phyloP scores from a whole-genome alignment of 2,113 vertebrate genomes.

The Centropristis striata region DNA sequence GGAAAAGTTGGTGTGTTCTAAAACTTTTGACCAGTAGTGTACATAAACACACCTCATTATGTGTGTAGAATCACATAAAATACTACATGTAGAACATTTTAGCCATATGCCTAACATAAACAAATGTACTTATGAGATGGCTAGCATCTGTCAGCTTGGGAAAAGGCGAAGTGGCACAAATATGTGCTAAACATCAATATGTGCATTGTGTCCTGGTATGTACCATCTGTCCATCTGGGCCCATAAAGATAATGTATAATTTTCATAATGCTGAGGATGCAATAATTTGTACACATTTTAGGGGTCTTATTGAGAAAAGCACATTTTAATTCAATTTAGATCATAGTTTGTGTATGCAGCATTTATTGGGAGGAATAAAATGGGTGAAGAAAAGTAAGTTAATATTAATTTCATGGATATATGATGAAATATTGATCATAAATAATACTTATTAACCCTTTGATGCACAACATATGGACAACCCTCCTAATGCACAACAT shows the following conservation, averaged over 20 bases:
- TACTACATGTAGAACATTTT: neutral
- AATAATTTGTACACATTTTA: neutral
- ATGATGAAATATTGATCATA: neutral
- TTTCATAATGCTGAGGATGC: neutral
- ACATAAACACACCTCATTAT: neutral
- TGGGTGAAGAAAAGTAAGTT: neutral
- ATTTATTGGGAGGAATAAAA: neutral
- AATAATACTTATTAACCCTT: neutral
- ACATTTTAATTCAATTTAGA: neutral
- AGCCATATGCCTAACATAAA: neutral
- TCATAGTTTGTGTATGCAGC: neutral
- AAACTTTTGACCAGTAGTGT: too few species aligned
- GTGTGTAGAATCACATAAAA: neutral
- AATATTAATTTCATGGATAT: neutral
- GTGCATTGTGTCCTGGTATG: neutral
- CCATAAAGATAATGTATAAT: neutral
- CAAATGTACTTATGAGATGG: neutral
- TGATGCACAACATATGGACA: too few species aligned
- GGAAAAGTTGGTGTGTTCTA: too few species aligned
- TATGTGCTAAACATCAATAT: neutral
- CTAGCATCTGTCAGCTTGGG: neutral
- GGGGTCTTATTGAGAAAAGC: neutral
- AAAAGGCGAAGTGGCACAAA: neutral
- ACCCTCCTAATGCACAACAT: too few species aligned
- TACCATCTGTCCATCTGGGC: neutral